A percentile compares a stretch with the other conserved stretches of the same genome.
Conservation (phyloP, 1,140 invertebrate species). For the Ceratina calcarata region DNA sequence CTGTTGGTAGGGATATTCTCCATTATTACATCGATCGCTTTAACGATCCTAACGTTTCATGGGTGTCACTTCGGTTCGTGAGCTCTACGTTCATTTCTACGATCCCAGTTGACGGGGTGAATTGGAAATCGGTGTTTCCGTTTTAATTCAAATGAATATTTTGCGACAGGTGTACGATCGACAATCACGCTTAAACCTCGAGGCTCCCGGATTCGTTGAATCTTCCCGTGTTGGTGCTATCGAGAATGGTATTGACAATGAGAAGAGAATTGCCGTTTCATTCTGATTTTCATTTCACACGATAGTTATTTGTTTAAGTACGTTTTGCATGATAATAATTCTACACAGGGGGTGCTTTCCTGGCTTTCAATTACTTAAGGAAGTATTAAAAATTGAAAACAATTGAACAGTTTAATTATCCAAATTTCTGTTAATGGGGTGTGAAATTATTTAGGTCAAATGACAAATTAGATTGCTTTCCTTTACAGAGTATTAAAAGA, state of each 20-base stretch:
- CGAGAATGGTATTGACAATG: constrained; percentile 22
- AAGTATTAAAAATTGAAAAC: not conserved
- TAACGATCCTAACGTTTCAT: constrained; percentile 42
- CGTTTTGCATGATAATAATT: constrained; percentile 21
- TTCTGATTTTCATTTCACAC: not conserved
- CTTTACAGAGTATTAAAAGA: not conserved
- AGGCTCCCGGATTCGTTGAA: constrained; percentile 48
- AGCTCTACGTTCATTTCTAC: constrained; percentile 50
- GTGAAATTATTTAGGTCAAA: not conserved
- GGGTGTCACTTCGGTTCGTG: constrained; percentile 19
- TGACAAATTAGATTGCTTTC: not conserved
- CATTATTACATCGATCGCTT: constrained; percentile 22
- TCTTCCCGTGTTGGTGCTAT: constrained; percentile 42
- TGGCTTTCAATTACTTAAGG: not conserved
- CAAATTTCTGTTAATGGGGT: too few relatives aligned
- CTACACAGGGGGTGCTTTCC: not conserved
- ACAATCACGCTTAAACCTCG: constrained; percentile 76
- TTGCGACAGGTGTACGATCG: constrained; percentile 63
- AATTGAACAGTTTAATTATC: not conserved
- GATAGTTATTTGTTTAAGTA: not conserved
- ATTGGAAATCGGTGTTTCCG: constrained; percentile 18
- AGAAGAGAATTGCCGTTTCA: constrained; percentile 16
- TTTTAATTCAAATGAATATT: constrained; percentile 7
- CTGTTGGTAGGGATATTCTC: not conserved
- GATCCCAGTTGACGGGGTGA: constrained; percentile 33